These are phyloP conservation scores for Mormoops blainvillei DNA, from an alignment of 2,113 vertebrate species.

Conservation along the genomic window DNA sequence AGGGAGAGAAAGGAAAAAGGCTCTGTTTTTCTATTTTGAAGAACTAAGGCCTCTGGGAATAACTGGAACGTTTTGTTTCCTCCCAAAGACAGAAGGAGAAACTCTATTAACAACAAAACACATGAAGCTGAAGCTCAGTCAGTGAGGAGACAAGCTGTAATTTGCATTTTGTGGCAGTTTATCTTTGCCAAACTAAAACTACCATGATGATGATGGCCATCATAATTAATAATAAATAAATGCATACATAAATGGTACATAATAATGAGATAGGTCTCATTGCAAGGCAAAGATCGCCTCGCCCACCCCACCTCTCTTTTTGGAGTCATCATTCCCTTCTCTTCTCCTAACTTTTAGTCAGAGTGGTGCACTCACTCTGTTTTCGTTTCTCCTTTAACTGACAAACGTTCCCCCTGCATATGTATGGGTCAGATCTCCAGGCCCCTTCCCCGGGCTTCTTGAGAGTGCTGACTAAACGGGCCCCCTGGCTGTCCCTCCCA, in stretches of 20 bases:
- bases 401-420: not conserved
- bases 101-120: not conserved
- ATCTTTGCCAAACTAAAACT: not conserved
- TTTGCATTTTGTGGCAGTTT: not conserved
- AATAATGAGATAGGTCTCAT: too few species aligned
- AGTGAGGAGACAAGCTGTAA: not conserved
- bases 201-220: not conserved
- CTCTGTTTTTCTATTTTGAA: not conserved
- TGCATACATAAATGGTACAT: not conserved
- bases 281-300: not conserved
- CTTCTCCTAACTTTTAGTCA: too few species aligned
- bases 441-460: not conserved
- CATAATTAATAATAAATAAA: not conserved
- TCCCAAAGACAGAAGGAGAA: not conserved
- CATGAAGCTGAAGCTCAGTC: not conserved
- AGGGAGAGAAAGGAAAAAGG: not conserved
- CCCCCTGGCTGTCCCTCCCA: not conserved
- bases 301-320: not conserved
- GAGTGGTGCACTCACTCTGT: not conserved
- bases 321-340: fast-evolving
- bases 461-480: not conserved
- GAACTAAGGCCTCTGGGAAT: not conserved
- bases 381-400: not conserved
- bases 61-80: not conserved
- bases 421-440: not conserved